Percentiles rank a stretch among this genome's conserved stretches.
Conservation (phyloP, 30 jellyfish, hydroid and myxozoan species). For the Turritopsis dohrnii region DNA sequence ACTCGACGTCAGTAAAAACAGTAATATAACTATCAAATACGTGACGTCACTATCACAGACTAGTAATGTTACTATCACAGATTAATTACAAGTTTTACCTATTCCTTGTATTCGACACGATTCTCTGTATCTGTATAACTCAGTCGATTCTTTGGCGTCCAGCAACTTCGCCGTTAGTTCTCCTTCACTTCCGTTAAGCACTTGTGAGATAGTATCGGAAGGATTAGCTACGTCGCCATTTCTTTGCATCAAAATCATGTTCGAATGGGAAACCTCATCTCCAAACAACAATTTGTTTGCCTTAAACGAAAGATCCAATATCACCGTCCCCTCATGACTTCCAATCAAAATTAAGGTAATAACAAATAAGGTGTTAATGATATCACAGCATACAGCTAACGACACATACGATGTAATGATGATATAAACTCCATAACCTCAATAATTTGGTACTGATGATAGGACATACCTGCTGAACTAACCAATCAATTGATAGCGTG, state of each 20-base stretch:
- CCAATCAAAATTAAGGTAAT: no score
- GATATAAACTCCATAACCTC: not conserved
- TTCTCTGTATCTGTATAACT: not conserved
- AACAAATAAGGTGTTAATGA: no score
- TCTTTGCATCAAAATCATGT: not conserved
- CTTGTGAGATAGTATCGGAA: not conserved
- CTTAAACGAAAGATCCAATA: not conserved
- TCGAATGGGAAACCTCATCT: not conserved
- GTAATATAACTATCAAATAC: no score
- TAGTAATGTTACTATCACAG: not conserved
- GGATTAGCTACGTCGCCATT: not conserved
- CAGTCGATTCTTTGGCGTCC: not conserved
- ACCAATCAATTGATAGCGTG: slow-evolving; percentile 1
- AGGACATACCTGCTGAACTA: not conserved
- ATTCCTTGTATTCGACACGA: not conserved
- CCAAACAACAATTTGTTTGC: not conserved
- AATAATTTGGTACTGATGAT: not conserved
- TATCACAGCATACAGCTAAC: no score
- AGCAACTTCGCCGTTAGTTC: not conserved
- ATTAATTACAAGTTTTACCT: not conserved
- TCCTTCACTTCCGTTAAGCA: not conserved
- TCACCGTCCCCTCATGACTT: not conserved
- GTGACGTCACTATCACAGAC: no score
- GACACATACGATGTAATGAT: not conserved
- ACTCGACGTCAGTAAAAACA: no score